Base-by-base conservation (phyloP, 2,113 vertebrate genomes). In the Dipodomys merriami region DNA sequence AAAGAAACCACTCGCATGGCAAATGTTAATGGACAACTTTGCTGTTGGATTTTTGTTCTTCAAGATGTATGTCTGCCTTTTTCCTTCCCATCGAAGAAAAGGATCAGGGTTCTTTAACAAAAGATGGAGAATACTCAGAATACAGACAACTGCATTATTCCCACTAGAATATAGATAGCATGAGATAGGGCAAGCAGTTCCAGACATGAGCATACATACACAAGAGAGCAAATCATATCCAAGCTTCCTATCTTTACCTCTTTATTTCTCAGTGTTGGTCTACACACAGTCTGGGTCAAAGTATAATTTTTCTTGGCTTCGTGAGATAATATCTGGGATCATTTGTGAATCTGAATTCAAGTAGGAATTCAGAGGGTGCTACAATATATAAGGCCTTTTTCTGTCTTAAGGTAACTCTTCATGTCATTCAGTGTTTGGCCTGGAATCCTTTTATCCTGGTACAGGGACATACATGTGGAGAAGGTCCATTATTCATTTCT, bases 211-310 rank as follows among this genome's bases (percentile, higher is more conserved):
- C 7, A 18, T 39, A 39, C 49, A 29, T 9, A 35, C 44, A 22
- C 30, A 62, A 22, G 6, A 76, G 67, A 74, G 22, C 39, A 82
- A 65, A 9, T 16, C 69, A 33, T 0, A 2, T 8, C 60, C 60
- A 65, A 23, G 44, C 1, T 22, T 5, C 65, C 46, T 22, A 53
- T 29, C 29, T 67, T 84, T 23, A 62, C 62, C 65, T 10, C 5
- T 30, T 86, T 27, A 25, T 71, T 89, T 91, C 25, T 83, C 53
- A 60, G 4, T 22, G 18, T 90, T 94, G 81, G 67, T 81, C 87
- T 90, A 62, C 49, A 80, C 71, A 65, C 22, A 23, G 7, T 29
- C 69, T 69, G 74, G 13, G 57, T 29, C 29, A 74, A 78, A 33
- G 6, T 62, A 27, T 6, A 29, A 23, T 90, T 87, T 83, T 83